These are phyloP conservation scores for Hetaerina americana DNA, from an alignment of 1,140 invertebrate species.

Conservation along the genomic window DNA sequence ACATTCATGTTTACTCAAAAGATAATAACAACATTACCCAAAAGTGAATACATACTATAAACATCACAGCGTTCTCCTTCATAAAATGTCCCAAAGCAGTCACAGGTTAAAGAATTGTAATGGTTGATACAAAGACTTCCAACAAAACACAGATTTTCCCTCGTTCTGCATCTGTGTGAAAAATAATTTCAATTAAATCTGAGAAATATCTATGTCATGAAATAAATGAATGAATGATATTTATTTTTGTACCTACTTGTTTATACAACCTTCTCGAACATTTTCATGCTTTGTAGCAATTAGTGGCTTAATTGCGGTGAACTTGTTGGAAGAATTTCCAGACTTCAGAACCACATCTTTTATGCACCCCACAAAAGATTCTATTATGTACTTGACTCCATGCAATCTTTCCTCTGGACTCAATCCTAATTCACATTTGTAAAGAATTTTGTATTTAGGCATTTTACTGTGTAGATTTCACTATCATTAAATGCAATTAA, in stretches of 20 bases:
- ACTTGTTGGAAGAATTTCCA: slow-evolving; percentile 65
- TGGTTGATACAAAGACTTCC: slow-evolving; percentile 78
- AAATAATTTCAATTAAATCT: background rate
- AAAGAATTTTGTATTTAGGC: no score
- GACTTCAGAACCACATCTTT: slow-evolving; percentile 70
- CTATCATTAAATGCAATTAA: no score
- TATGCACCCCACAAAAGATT: slow-evolving; percentile 84
- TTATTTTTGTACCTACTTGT: slow-evolving; percentile 39
- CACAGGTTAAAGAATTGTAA: slow-evolving; percentile 70
- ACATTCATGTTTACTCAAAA: no score
- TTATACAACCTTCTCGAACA: slow-evolving; percentile 67
- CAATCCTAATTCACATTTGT: slow-evolving; percentile 44
- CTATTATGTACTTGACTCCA: slow-evolving; percentile 79
- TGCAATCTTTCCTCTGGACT: slow-evolving; percentile 72
- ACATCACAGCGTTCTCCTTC: slow-evolving; percentile 83
- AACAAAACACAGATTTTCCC: slow-evolving; percentile 69
- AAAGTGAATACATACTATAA: slow-evolving; percentile 53
- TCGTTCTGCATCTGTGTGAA: slow-evolving; percentile 46
- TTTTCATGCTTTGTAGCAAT: slow-evolving; percentile 76
- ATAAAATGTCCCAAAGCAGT: slow-evolving; percentile 82
- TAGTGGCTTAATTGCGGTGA: slow-evolving; percentile 61
- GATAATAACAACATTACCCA: no score
- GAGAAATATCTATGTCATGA: background rate
- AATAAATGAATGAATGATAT: no score
- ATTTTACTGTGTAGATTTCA: no score